phyloP scores from a whole-genome alignment of 2,888 invertebrate genomes.

The Autographa gamma region DNA sequence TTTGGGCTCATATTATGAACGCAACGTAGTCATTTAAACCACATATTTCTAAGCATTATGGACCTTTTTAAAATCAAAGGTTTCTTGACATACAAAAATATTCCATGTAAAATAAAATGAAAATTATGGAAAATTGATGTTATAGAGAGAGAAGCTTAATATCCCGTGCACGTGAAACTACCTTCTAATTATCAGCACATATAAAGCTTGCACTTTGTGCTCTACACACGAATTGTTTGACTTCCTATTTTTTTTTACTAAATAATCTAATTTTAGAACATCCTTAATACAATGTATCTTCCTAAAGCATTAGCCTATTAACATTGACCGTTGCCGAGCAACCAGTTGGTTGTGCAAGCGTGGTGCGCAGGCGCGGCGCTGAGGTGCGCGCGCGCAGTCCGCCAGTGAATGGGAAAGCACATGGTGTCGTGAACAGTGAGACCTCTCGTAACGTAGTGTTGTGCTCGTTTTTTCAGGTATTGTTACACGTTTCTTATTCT shows the following conservation, averaged over 20 bases:
- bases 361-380: constrained; percentile 48
- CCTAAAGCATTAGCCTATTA: constrained; percentile 64
- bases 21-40: too few relatives aligned
- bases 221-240: not conserved
- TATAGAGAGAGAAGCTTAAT: too few relatives aligned
- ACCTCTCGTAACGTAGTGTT: constrained; percentile 47
- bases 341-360: constrained; percentile 55
- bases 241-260: not conserved
- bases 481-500: constrained; percentile 44
- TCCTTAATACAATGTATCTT: constrained; percentile 22
- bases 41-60: too few relatives aligned
- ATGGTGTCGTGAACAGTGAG: constrained; percentile 58
- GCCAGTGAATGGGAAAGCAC: constrained; percentile 56
- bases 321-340: constrained; percentile 70
- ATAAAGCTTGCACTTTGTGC: not conserved
- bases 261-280: not conserved
- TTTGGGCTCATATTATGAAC: too few relatives aligned
- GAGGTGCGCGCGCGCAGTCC: constrained; percentile 56
- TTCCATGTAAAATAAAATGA: too few relatives aligned
- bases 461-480: constrained; percentile 48
- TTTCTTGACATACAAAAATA: too few relatives aligned
- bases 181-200: not conserved
- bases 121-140: too few relatives aligned
- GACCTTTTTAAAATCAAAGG: too few relatives aligned
- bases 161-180: too few relatives aligned